A percentile compares a stretch with the other conserved stretches of the same genome.
Conservation (phyloP, 2,113 vertebrate genomes). For the Ciconia maguari region DNA sequence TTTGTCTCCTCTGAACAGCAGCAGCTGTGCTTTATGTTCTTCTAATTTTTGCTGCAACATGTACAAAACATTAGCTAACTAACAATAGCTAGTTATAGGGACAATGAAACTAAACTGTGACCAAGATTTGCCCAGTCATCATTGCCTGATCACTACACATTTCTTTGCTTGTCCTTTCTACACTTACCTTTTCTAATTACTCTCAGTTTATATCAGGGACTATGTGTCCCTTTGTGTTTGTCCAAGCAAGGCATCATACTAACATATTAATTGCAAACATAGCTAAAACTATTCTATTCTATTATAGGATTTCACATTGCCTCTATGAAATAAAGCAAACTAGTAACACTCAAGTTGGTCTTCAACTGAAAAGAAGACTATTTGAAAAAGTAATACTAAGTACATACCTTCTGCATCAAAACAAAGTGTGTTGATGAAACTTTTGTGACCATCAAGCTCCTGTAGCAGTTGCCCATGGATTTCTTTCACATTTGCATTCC, state of each 20-base stretch:
- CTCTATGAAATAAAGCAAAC: neutral
- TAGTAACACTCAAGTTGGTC: neutral
- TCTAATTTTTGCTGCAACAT: neutral
- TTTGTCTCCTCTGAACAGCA: neutral
- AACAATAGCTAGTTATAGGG: neutral
- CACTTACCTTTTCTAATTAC: neutral
- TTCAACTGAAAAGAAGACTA: neutral
- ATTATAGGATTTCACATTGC: neutral
- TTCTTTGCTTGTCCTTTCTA: neutral
- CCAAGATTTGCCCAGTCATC: neutral
- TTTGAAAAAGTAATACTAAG: neutral
- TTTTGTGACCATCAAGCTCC: slow-evolving; percentile 88
- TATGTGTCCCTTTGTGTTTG: neutral
- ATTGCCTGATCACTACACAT: neutral
- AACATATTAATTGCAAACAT: neutral
- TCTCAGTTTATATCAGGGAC: neutral
- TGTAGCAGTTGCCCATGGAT: slow-evolving; percentile 86
- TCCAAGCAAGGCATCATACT: neutral
- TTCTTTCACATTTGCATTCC: slow-evolving; percentile 84
- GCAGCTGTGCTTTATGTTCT: neutral
- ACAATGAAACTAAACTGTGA: neutral
- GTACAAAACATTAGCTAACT: neutral
- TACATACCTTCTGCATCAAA: slow-evolving; percentile 91
- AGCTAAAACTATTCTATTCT: neutral
- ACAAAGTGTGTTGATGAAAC: slow-evolving; percentile 91